phyloP scores from a whole-genome alignment of 2,888 invertebrate genomes.

The Alitta virens region DNA sequence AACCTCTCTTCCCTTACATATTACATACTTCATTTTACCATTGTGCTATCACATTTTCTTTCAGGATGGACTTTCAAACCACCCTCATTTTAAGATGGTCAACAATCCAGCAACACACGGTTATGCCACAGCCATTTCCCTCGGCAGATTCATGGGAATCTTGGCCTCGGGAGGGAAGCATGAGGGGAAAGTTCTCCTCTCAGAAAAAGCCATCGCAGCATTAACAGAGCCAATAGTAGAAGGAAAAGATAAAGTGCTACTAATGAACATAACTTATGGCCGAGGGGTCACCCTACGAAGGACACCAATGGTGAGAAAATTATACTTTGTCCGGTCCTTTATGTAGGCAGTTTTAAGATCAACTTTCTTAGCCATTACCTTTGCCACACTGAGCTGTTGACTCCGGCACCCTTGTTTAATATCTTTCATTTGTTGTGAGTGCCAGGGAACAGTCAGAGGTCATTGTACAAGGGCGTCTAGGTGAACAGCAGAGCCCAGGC shows the following conservation, averaged over 20 bases:
- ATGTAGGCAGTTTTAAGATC: not conserved
- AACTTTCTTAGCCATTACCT: not conserved
- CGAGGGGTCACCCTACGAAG: conserved; percentile 17
- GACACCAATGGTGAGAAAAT: conserved; percentile 17
- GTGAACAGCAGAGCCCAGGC: too few species aligned
- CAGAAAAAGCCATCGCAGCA: not conserved
- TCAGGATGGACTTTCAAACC: conserved; percentile 1
- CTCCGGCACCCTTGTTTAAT: too few species aligned
- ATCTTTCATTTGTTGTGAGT: too few species aligned
- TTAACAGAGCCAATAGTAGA: conserved; percentile 14
- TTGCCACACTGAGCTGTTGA: too few species aligned
- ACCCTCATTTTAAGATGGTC: conserved; percentile 1
- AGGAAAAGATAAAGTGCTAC: conserved; percentile 20
- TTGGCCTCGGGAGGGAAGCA: conserved; percentile 38
- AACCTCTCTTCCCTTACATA: too few species aligned
- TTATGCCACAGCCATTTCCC: conserved; percentile 41
- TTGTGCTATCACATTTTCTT: too few species aligned
- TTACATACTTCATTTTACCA: too few species aligned
- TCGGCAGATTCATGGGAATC: conserved; percentile 48
- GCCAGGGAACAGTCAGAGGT: too few species aligned
- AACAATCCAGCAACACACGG: conserved; percentile 40
- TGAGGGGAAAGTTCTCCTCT: conserved; percentile 13
- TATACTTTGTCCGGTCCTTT: not conserved
- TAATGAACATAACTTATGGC: conserved; percentile 19
- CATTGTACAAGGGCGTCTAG: too few species aligned